Conservation (phyloP, 2,888 invertebrate genomes). For the Cistogaster globosa region DNA sequence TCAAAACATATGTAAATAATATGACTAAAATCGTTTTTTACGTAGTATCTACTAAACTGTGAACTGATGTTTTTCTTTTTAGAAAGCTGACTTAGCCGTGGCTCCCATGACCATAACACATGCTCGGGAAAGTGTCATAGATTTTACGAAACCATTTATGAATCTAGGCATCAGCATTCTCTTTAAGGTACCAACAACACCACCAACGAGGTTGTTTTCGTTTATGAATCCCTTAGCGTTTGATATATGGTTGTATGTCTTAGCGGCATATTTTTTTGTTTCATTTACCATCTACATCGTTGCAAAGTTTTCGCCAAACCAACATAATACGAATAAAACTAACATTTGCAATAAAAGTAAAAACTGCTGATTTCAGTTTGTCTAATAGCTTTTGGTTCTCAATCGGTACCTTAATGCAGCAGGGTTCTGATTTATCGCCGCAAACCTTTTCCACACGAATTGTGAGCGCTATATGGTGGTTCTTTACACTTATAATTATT, state of each 20-base stretch:
- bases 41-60: too few species aligned
- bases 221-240: slow-evolving; percentile 94
- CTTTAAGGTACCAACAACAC: slow-evolving; percentile 90
- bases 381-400: slow-evolving; percentile 94
- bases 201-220: slow-evolving; percentile 89
- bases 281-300: slow-evolving; percentile 91
- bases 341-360: slow-evolving; percentile 65
- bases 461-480: slow-evolving; percentile 95
- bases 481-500: slow-evolving; percentile 94
- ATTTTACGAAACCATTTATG: slow-evolving; percentile 96
- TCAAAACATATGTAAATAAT: too few species aligned
- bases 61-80: not conserved
- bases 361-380: slow-evolving; percentile 85
- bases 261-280: slow-evolving; percentile 91
- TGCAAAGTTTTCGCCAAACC: slow-evolving; percentile 91
- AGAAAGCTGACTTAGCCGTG: slow-evolving; percentile 94
- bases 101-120: slow-evolving; percentile 96
- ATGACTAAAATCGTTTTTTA: too few species aligned
- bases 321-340: slow-evolving; percentile 87
- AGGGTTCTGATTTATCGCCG: slow-evolving; percentile 91
- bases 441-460: slow-evolving; percentile 88
- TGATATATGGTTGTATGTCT: slow-evolving; percentile 93
- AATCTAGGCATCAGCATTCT: slow-evolving; percentile 94
- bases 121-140: slow-evolving; percentile 93
- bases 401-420: slow-evolving; percentile 94